phyloP scores from a whole-genome alignment of 2,888 invertebrate genomes.

The Emmelina monodactyla region DNA sequence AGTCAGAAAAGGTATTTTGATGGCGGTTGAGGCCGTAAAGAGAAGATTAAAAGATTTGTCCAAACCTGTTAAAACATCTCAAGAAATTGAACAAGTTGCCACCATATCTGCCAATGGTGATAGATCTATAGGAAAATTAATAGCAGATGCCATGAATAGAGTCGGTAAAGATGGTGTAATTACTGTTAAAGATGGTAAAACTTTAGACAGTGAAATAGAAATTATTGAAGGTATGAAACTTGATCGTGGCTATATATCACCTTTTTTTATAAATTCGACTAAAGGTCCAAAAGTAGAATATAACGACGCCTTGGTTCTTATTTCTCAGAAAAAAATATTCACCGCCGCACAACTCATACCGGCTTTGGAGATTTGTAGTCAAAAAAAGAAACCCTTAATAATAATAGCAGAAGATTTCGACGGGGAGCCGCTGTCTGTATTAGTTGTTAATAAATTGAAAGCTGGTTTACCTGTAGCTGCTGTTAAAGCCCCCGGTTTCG shows the following conservation, averaged over 20 bases:
- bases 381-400: slow-evolving; percentile 88
- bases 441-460: slow-evolving; percentile 88
- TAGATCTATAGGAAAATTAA: slow-evolving; percentile 84
- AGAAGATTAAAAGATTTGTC: slow-evolving; percentile 86
- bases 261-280: slow-evolving; percentile 97
- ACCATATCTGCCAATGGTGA: slow-evolving; percentile 99
- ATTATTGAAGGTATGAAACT: slow-evolving; percentile 98
- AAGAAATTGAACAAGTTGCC: slow-evolving; percentile 98
- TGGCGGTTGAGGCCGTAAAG: slow-evolving; percentile 92
- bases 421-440: slow-evolving; percentile 89
- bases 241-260: slow-evolving; percentile 97
- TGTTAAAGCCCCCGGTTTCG: slow-evolving; percentile 95
- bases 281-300: slow-evolving; percentile 98
- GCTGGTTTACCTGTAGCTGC: slow-evolving; percentile 92
- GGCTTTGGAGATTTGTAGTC: slow-evolving; percentile 92
- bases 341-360: slow-evolving; percentile 94
- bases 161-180: slow-evolving; percentile 98
- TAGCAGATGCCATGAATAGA: slow-evolving; percentile 94
- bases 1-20: slow-evolving; percentile 88
- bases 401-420: slow-evolving; percentile 96
- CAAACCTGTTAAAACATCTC: slow-evolving; percentile 90
- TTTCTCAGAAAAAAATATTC: slow-evolving; percentile 97
- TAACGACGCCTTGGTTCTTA: slow-evolving; percentile 89
- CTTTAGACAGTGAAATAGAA: slow-evolving; percentile 92
- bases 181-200: slow-evolving; percentile 99